phyloP scores from a whole-genome alignment of 2,888 invertebrate genomes.

The Machimus atricapillus region DNA sequence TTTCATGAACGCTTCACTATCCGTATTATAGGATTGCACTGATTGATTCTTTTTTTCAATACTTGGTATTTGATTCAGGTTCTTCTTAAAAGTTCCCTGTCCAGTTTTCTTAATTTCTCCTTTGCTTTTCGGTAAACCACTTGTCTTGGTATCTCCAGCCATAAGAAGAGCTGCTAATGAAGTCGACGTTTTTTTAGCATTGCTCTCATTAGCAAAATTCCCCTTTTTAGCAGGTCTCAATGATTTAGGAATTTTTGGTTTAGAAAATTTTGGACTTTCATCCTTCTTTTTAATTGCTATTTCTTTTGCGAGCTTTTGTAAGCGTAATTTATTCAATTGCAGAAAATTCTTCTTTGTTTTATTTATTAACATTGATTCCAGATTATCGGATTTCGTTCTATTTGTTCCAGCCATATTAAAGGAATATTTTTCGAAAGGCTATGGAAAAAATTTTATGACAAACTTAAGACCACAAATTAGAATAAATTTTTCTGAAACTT shows the following conservation, averaged over 20 bases:
- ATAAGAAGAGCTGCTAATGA: neutral
- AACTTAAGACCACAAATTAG: neutral
- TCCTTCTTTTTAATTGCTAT: neutral
- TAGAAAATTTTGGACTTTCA: neutral
- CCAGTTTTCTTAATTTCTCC: neutral
- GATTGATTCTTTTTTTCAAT: neutral
- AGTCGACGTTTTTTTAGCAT: neutral
- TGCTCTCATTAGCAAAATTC: neutral
- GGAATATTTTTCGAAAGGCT: neutral
- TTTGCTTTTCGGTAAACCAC: neutral
- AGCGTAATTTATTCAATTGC: neutral
- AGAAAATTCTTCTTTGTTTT: neutral
- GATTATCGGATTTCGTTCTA: neutral
- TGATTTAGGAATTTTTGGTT: neutral
- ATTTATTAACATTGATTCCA: neutral
- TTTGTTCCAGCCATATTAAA: neutral
- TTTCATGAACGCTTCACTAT: constrained; percentile 25
- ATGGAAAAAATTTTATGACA: neutral
- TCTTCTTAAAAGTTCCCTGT: neutral
- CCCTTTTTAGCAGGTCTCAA: neutral
- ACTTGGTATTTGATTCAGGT: neutral
- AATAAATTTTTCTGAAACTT: neutral
- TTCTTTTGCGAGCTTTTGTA: neutral
- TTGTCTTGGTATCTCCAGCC: neutral
- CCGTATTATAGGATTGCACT: constrained; percentile 2